Evolutionary conservation across 53 echinoderm and acorn worm species (phyloP), one percentile per base, ranked within the genome.

Genomic region (Holothuria leucospilota): DNA sequence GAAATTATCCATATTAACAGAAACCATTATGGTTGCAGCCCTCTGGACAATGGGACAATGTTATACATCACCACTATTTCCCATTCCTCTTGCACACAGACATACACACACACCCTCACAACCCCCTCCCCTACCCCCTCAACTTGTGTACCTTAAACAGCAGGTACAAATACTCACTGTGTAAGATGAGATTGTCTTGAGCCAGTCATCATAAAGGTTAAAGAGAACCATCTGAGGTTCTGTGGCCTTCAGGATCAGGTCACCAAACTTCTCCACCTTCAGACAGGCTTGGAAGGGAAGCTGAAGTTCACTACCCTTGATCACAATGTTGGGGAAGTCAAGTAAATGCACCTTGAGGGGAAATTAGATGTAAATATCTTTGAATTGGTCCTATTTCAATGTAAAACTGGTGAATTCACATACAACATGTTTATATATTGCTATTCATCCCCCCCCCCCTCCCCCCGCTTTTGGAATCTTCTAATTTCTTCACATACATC

Each of bases 221-320:
- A 98, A 98, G 30, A 98, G 91, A 27, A 98, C 98, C 98, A 98
- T 98, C 93, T 98, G 98, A 2, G 98, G 98, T 83, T 98, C 98
- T 0, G 95, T 95, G 51, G 98, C 98, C 81, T 98, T 98, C 74
- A 98, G 89, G 90, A 98, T 98, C 56, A 98, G 89, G 68, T 98
- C 98, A 10, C 98, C 98, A 93, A 98, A 95, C 93, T 98, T 98
- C 94, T 98, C 98, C 41, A 98, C 98, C 83, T 98, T 98, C 60
- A 98, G 94, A 41, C 98, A 98, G 29, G 98, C 98, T 87, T 98
- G 98, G 95, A 98, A 98, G 30, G 98, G 98, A 6, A 98, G 95
- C 87, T 98, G 98, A 27, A 98, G 79, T 89, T 98, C 98, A 78
- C 98, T 98, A 26, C 98, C 98, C 86, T 98, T 98, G 94, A 98